Evolutionary conservation across 1,140 invertebrate genomes (phyloP), one percentile per base, ranked within the genome.

Genomic region (Branchinecta lynchi): DNA sequence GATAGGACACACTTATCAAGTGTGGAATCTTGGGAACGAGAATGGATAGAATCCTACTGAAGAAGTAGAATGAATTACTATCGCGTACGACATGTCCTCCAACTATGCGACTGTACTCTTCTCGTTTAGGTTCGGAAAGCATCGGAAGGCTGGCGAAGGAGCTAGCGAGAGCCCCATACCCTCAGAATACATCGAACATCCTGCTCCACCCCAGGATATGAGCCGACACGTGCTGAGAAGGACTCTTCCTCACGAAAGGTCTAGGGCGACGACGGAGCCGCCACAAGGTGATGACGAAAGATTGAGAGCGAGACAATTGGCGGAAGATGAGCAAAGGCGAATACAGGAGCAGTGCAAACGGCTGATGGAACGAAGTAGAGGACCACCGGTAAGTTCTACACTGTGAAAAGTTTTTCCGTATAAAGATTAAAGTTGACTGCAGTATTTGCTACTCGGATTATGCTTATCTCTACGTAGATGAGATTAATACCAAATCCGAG

Each of bases 81-180:
- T 32, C 5, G 32, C 5, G 5, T 5, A 32, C 32, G 5, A 32
- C 32, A 5, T 32, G 32, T 32, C 32, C 32, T 32, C 5, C 5
- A 32, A 32, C 5, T 32, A 44, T 68, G 7, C n/a, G 46, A 8
- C 32, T 66, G 3, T 60, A 65, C 32, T 66, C 66, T n/a, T 32
- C 32, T 32, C 32, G 5, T 32, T 32, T 69, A 83, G 82, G 76
- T 89, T 90, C 79, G 88, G 88, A 17, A 89, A 89, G 76, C 86
- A 88, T 74, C 79, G 86, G 70, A 89, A 89, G 77, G 84, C 86
- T n/a, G 80, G 79, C 45, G 78, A 79, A 75, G 75, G 77, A 43
- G 80, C 80, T 74, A 76, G 75, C 21, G 71, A 82, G 71, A 76
- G 82, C 73, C 32, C 32, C 32, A 32, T 32, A 32, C 32, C 32